These are phyloP conservation scores for Ia io DNA, from an alignment of 2,113 vertebrate genomes.

Conservation along the genomic window DNA sequence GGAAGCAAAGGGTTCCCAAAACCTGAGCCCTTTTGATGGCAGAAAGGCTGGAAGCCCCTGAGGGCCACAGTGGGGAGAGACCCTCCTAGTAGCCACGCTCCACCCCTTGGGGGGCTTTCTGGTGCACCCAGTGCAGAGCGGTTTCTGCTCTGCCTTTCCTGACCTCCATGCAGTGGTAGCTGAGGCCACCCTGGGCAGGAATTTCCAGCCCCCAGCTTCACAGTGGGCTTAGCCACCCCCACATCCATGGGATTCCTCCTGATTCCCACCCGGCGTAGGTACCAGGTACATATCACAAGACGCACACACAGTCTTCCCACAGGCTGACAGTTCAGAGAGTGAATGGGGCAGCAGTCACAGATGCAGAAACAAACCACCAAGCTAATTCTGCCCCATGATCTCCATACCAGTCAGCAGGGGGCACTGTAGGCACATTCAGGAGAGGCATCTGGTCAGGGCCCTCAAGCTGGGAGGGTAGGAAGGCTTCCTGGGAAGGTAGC, in stretches of 20 bases:
- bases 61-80: neutral
- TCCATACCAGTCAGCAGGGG: neutral
- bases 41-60: neutral
- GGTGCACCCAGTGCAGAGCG: accelerated
- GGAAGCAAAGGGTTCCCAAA: neutral
- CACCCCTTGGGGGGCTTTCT: neutral
- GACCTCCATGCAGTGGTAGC: neutral
- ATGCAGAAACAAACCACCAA: neutral
- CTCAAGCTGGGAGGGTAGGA: neutral
- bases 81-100: neutral
- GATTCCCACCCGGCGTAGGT: neutral
- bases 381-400: accelerated
- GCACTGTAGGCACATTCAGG: neutral
- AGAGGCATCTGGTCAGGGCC: too few species aligned
- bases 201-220: neutral
- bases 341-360: neutral
- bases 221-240: neutral
- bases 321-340: neutral
- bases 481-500: neutral
- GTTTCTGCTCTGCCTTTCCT: neutral
- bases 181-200: neutral
- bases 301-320: neutral
- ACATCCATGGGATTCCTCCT: neutral
- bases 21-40: neutral
- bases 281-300: neutral